Percentiles rank a stretch among this genome's conserved stretches.
phyloP scores from a whole-genome alignment of 2,113 vertebrate species.

The Anolis sagrei region DNA sequence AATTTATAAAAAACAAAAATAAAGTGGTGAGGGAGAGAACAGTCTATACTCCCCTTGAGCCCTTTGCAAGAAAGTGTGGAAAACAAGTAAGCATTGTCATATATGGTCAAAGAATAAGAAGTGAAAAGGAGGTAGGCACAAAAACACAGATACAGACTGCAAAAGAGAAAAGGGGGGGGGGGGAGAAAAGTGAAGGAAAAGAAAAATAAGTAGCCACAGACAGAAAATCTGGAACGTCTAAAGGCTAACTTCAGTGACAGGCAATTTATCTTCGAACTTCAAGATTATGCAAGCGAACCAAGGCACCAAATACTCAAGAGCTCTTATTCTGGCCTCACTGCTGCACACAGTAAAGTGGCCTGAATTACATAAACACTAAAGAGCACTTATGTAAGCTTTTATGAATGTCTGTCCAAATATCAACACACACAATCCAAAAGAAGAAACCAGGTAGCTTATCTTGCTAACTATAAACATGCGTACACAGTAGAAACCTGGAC shows the following conservation, averaged over 20 bases:
- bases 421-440: background rate
- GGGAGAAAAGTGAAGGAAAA: constrained; percentile 27
- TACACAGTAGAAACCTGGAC: background rate
- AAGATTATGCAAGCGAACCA: constrained; percentile 63
- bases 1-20: no score
- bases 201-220: constrained; percentile 19
- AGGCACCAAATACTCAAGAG: constrained; percentile 64
- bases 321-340: constrained; percentile 69
- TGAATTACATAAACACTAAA: constrained; percentile 71
- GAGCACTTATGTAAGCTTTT: constrained; percentile 71
- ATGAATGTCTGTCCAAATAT: constrained; percentile 53
- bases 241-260: constrained; percentile 59
- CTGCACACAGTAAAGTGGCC: constrained; percentile 48
- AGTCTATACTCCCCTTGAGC: background rate
- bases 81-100: background rate
- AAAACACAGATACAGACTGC: background rate
- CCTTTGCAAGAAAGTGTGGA: background rate
- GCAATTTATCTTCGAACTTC: constrained; percentile 53
- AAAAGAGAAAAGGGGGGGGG: constrained; percentile 3
- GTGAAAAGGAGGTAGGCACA: rapidly evolving
- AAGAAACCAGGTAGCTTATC: constrained; percentile 31
- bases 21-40: background rate
- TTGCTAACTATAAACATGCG: background rate
- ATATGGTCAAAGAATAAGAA: rapidly evolving
- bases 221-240: constrained; percentile 52